These are phyloP conservation scores for Odontamblyopus rebecca DNA, from an alignment of 2,797 vertebrate species.

Conservation along the genomic window DNA sequence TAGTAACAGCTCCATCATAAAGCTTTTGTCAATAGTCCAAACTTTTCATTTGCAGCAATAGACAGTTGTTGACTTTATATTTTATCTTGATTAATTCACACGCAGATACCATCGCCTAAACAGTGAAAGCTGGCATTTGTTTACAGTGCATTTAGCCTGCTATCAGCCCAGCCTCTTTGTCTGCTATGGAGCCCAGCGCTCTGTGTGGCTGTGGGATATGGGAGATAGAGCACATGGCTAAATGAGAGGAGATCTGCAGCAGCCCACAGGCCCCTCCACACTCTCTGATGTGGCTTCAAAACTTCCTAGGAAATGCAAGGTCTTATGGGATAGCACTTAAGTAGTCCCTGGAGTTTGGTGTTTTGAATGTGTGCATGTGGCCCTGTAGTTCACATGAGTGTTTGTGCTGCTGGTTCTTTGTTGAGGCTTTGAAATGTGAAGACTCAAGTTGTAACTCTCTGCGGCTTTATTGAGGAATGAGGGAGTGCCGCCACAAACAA, in stretches of 20 bases:
- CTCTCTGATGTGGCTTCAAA: constrained; percentile 73
- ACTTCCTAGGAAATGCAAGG: constrained; percentile 65
- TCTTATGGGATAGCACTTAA: constrained; percentile 67
- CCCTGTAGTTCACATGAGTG: constrained; percentile 20
- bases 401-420: constrained; percentile 22
- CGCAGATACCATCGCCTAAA: constrained; percentile 50
- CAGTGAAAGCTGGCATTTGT: constrained; percentile 57
- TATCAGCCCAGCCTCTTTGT: constrained; percentile 50
- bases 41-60: constrained; percentile 23
- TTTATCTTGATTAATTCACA: constrained; percentile 28
- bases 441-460: constrained; percentile 25
- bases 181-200: constrained; percentile 55
- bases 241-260: constrained; percentile 71
- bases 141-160: constrained; percentile 39
- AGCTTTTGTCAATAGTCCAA: not conserved
- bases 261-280: constrained; percentile 65
- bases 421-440: constrained; percentile 49
- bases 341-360: constrained; percentile 47
- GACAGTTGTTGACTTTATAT: constrained; percentile 25
- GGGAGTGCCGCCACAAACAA: constrained; percentile 29
- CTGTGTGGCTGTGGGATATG: constrained; percentile 60
- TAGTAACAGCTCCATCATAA: not conserved
- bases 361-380: constrained; percentile 32
- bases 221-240: constrained; percentile 61
- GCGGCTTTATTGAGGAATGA: constrained; percentile 41